Evolutionary conservation across 2,888 invertebrate species (phyloP).

Genomic region (Lomographa bimaculata): DNA sequence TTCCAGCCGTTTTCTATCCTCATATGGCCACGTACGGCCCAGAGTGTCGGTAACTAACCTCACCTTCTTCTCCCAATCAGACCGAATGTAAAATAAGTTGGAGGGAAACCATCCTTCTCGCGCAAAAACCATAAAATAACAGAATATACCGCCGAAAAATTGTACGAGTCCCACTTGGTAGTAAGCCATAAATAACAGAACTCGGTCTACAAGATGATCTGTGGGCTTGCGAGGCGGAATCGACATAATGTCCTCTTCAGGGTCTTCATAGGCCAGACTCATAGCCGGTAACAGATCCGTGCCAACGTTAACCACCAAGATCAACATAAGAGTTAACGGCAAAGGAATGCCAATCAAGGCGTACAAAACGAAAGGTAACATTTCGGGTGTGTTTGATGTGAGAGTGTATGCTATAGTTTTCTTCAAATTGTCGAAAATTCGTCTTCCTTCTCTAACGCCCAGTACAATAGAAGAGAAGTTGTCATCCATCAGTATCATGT

Average conservation of each 20-base stretch:
- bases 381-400: slow-evolving; percentile 93
- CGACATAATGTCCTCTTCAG: slow-evolving; percentile 90
- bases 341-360: slow-evolving; percentile 89
- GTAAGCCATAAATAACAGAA: slow-evolving; percentile 91
- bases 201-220: slow-evolving; percentile 81
- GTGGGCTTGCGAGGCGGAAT: slow-evolving; percentile 79
- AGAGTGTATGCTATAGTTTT: slow-evolving; percentile 94
- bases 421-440: slow-evolving; percentile 94
- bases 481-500: slow-evolving; percentile 95
- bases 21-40: slow-evolving; percentile 89
- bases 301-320: slow-evolving; percentile 90
- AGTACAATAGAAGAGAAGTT: slow-evolving; percentile 95
- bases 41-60: slow-evolving; percentile 87
- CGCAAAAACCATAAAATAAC: slow-evolving; percentile 91
- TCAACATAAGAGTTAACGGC: slow-evolving; percentile 84
- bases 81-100: slow-evolving; percentile 86
- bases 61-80: slow-evolving; percentile 87
- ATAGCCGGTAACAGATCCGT: slow-evolving; percentile 92
- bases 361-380: slow-evolving; percentile 91
- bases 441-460: slow-evolving; percentile 91
- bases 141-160: slow-evolving; percentile 90
- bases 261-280: slow-evolving; percentile 89
- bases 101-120: slow-evolving; percentile 90
- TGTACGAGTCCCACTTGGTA: slow-evolving; percentile 95
- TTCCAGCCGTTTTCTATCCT: slow-evolving; percentile 87